Evolutionary conservation across 2,888 invertebrate genomes (phyloP).

Genomic region (Beris chalybata): DNA sequence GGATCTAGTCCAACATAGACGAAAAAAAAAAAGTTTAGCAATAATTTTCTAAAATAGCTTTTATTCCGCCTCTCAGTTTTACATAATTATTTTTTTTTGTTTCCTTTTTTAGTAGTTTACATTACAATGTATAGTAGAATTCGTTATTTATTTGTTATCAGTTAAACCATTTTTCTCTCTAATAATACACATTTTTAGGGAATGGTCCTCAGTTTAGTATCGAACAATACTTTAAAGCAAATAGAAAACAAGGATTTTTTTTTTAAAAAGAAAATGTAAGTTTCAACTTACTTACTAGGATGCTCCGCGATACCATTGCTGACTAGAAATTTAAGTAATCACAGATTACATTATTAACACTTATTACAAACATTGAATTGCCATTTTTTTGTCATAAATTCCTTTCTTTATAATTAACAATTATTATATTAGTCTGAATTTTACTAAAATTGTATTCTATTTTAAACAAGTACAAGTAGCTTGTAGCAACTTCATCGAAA

Average conservation of each 20-base stretch:
- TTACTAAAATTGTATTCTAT: not conserved
- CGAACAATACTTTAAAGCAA: not conserved
- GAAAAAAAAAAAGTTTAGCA: too few relatives aligned
- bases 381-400: not conserved
- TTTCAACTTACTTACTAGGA: conserved; percentile 12
- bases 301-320: conserved; percentile 29
- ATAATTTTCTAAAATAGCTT: too few relatives aligned
- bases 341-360: conserved; percentile 31
- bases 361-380: conserved; percentile 12
- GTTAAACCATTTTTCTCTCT: too few relatives aligned
- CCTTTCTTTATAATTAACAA: not conserved
- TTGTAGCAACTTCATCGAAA: too few relatives aligned
- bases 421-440: not conserved
- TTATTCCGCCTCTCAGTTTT: too few relatives aligned
- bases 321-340: conserved; percentile 25
- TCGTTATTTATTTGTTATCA: too few relatives aligned
- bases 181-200: not conserved
- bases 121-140: too few relatives aligned
- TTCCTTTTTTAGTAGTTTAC: too few relatives aligned
- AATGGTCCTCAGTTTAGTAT: conserved; percentile 24
- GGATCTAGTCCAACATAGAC: too few relatives aligned
- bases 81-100: too few relatives aligned
- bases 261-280: not conserved
- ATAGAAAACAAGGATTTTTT: not conserved
- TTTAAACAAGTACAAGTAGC: conserved; percentile 6